Conservation (phyloP, 1,140 invertebrate genomes). For the Procambarus virginalis region DNA sequence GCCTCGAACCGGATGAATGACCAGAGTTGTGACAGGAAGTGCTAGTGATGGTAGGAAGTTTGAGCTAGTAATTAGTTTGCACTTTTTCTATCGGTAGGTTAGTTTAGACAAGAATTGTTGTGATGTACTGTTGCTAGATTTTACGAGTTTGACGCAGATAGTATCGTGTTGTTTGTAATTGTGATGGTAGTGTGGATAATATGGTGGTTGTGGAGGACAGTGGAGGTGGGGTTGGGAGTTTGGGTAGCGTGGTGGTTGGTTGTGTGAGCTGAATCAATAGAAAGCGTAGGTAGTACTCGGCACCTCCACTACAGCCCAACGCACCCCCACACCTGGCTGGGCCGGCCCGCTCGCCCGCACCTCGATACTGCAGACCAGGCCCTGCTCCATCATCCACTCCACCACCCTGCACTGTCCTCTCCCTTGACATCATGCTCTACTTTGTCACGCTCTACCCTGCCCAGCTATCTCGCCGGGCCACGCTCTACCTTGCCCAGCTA, state of each 20-base stretch:
- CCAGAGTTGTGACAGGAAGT: no score
- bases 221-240: neutral
- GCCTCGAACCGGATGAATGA: no score
- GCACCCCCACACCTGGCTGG: slow-evolving; percentile 17
- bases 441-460: neutral
- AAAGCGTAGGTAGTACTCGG: slow-evolving; percentile 16
- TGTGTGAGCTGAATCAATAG: slow-evolving; percentile 50
- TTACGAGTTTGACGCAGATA: no score
- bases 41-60: no score
- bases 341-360: neutral
- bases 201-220: no score
- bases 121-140: no score
- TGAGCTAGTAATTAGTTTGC: no score
- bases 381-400: neutral
- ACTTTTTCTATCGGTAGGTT: no score
- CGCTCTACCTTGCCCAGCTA: neutral
- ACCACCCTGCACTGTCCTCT: neutral
- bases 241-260: slow-evolving; percentile 18
- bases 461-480: no score
- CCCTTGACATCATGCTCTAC: neutral
- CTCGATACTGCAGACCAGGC: neutral
- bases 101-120: no score
- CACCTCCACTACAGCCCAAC: neutral
- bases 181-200: no score
- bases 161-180: no score